Base-by-base conservation (phyloP, 2,888 invertebrate genomes). In the Seira ritae region DNA sequence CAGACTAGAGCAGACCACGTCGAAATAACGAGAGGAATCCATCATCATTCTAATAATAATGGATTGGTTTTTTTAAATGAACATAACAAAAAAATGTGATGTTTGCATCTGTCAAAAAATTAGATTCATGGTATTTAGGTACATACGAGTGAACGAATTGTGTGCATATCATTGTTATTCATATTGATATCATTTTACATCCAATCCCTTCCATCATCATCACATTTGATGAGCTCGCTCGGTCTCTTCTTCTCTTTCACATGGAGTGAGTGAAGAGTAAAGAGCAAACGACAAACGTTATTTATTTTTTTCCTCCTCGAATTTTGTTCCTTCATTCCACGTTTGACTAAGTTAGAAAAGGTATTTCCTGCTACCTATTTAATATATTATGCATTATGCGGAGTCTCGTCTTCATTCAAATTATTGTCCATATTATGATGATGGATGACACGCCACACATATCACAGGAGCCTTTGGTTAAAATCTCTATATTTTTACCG, bases 381-480 rank as follows among this genome's bases (percentile, higher is more conserved):
- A 62, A 62, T 62, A 62, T 62, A 62, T 62, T 62, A 62, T 62
- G 62, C 62, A 19, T 62, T 62, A 62, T 62, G 62, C 62, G 12
- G 62, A 62, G 62, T 62, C 62, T 62, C 62, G 62, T 62, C 62
- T 62, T 20, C 62, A 62, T 62, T 62, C 62, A 62, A 62, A 62
- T 62, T 62, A 62, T 62, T 62, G 62, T 62, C 62, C 62, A 12
- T 62, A 62, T 62, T 62, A 62, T 62, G 62, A 62, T 62, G 62
- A 62, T 62, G 62, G 62, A 62, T 62, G 62, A 20, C 62, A 62
- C 62, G 20, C 4, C 19, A 62, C 62, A 20, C 62, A 62, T 62
- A 19, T 62, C 62, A 62, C 19, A 62, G 62, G 62, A 19, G 62
- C 62, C 22, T 62, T 8, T n/a, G 12, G 15, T 3, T 8, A 15